Evolutionary conservation across 1,140 invertebrate genomes (phyloP).

Genomic region (Zaprionus africanus): DNA sequence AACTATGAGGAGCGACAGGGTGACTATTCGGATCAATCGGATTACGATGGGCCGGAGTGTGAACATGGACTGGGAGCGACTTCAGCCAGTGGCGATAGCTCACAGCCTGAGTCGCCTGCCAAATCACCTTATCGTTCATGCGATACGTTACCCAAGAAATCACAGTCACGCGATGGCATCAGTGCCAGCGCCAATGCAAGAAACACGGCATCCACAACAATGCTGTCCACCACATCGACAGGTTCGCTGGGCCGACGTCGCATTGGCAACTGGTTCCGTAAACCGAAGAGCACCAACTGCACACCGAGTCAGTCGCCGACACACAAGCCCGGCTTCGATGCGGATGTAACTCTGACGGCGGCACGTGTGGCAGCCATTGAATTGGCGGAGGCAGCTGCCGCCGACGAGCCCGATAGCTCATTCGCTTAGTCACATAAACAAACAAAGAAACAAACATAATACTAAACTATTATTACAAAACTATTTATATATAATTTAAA

Average conservation of each 20-base stretch:
- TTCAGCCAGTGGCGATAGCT: slow-evolving; percentile 73
- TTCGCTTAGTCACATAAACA: slow-evolving; percentile 36
- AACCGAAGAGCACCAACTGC: slow-evolving; percentile 80
- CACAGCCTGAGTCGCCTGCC: slow-evolving; percentile 75
- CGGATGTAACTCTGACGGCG: slow-evolving; percentile 64
- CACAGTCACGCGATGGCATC: slow-evolving; percentile 67
- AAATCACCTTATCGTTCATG: slow-evolving; percentile 66
- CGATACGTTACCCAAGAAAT: slow-evolving; percentile 80
- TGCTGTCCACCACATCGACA: slow-evolving; percentile 53
- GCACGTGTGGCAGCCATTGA: slow-evolving; percentile 72
- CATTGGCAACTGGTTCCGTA: slow-evolving; percentile 83
- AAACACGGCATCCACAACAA: slow-evolving; percentile 40
- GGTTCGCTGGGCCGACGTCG: slow-evolving; percentile 76
- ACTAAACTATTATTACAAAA: slow-evolving; percentile 15
- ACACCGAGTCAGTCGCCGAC: slow-evolving; percentile 84
- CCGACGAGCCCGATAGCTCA: slow-evolving; percentile 43
- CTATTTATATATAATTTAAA: slow-evolving; percentile 36
- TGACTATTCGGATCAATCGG: slow-evolving; percentile 75
- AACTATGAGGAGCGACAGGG: slow-evolving; percentile 73
- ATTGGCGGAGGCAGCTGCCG: slow-evolving; percentile 52
- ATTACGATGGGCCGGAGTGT: slow-evolving; percentile 71
- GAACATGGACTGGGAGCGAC: slow-evolving; percentile 50
- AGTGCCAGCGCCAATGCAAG: slow-evolving; percentile 38
- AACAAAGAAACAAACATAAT: neutral
- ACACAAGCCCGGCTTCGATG: slow-evolving; percentile 74